These are phyloP conservation scores for Alectoris magna DNA, from an alignment of 2,797 vertebrate species.

Conservation along the genomic window DNA sequence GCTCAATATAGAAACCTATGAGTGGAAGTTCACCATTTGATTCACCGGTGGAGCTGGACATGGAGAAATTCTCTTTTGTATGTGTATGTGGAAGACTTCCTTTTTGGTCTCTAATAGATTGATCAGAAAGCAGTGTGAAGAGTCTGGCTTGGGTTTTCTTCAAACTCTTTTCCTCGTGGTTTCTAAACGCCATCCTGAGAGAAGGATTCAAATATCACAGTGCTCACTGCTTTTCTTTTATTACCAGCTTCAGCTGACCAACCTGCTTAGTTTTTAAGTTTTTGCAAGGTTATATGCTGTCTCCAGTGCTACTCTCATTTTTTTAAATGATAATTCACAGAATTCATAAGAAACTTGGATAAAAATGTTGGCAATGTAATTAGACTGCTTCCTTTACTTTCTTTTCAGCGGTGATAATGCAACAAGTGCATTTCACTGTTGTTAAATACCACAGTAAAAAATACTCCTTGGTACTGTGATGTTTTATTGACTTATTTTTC, in stretches of 20 bases:
- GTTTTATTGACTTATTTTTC: background rate
- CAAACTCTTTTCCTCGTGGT: background rate
- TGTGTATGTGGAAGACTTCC: background rate
- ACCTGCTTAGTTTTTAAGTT: background rate
- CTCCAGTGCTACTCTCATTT: background rate
- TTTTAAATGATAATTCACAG: background rate
- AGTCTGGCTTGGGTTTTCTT: background rate
- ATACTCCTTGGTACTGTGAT: background rate
- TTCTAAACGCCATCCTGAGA: background rate
- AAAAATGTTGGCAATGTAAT: background rate
- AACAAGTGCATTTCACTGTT: rapidly evolving
- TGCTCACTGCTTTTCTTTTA: background rate
- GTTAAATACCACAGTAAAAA: background rate
- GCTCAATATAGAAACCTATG: background rate
- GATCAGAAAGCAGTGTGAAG: background rate
- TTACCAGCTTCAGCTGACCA: background rate
- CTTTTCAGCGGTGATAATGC: background rate
- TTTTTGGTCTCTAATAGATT: background rate
- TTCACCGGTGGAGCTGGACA: background rate
- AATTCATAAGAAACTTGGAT: background rate
- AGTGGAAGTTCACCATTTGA: background rate
- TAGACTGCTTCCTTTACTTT: background rate
- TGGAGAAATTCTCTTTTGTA: background rate
- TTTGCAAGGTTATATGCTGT: background rate
- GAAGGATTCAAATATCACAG: background rate